Conservation (phyloP, 2,113 vertebrate species). For the Ciconia stormi region DNA sequence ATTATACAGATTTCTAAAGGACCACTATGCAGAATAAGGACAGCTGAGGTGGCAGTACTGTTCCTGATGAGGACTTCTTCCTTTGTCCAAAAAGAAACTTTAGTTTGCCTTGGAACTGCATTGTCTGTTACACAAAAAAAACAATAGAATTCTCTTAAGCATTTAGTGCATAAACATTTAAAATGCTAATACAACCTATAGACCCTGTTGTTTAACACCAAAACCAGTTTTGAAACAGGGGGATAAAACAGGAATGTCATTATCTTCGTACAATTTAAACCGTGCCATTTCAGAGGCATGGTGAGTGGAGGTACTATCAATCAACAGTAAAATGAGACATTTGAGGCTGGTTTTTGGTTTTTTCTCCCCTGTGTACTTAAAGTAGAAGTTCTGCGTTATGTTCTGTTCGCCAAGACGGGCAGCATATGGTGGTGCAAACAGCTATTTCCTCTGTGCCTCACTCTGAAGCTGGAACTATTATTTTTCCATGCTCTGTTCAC, state of each 20-base stretch:
- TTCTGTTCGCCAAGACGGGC: rapidly evolving
- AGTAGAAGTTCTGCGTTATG: not conserved
- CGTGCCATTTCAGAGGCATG: not conserved
- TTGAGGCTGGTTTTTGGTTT: not conserved
- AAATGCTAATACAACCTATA: not conserved
- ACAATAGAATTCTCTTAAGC: not conserved
- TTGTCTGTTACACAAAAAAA: slow-evolving; percentile 76
- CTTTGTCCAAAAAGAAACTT: slow-evolving; percentile 95
- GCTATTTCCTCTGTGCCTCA: not conserved
- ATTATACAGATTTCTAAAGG: too few species aligned
- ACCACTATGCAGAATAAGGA: slow-evolving; percentile 91
- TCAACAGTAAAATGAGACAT: not conserved
- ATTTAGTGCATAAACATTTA: not conserved
- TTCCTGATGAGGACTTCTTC: slow-evolving; percentile 84
- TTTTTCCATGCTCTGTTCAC: not conserved
- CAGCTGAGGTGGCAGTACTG: slow-evolving; percentile 81
- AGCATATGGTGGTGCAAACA: not conserved
- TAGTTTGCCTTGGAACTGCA: slow-evolving; percentile 95
- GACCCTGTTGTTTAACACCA: not conserved
- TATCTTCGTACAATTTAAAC: not conserved
- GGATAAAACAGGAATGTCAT: not conserved
- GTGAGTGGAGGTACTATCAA: not conserved
- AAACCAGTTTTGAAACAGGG: not conserved
- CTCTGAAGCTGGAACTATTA: not conserved
- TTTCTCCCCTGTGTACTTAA: not conserved